Evolutionary conservation across 2,113 vertebrate species (phyloP), one percentile per base, ranked within the genome.

Genomic region (human (Homo sapiens)): DNA sequence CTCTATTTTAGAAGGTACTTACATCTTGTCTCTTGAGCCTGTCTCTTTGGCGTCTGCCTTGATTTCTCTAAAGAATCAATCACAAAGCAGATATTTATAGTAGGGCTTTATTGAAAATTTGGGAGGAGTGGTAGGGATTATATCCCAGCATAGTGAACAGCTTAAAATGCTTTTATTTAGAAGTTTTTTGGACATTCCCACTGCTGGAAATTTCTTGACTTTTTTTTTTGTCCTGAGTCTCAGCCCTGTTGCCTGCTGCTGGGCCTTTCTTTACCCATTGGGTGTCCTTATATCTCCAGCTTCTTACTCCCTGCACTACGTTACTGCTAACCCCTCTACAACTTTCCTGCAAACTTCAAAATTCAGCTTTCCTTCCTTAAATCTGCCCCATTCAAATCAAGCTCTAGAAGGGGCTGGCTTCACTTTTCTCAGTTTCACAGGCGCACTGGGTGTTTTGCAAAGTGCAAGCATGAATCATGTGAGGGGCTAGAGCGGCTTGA

Each of bases 121-220:
- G 80, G 35, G 40, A 79, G 17, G 85, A 78, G 45, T 92, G 50
- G 17, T 52, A 83, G 45, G 30, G 35, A 50, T 90, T 84, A 38
- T 85, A 73, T 92, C 12, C 16, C n/a, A 93, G 50, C 4, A 48
- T 48, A 90, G 72, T 18, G 43, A 96, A 84, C 20, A 86, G 73
- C 43, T 96, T 95, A 96, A 70, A 57, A 78, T 76, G 92, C 11
- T 93, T 86, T 97, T 90, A 75, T 50, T 90, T 93, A 66, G 48
- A 73, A 32, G 48, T 83, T 90, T 35, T 7, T 91, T 93, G n/a
- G 23, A 40, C 50, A 32, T 80, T 86, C 23, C 14, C 55, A 25
- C 14, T 75, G 8, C 55, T 97, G 93, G 83, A 86, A 83, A 79
- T 82, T 79, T 48, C 22, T 90, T 93, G 50, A 30, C 48, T 89